Evolutionary conservation across 1,140 invertebrate species (phyloP).

Genomic region (Eufriesea mexicana): DNA sequence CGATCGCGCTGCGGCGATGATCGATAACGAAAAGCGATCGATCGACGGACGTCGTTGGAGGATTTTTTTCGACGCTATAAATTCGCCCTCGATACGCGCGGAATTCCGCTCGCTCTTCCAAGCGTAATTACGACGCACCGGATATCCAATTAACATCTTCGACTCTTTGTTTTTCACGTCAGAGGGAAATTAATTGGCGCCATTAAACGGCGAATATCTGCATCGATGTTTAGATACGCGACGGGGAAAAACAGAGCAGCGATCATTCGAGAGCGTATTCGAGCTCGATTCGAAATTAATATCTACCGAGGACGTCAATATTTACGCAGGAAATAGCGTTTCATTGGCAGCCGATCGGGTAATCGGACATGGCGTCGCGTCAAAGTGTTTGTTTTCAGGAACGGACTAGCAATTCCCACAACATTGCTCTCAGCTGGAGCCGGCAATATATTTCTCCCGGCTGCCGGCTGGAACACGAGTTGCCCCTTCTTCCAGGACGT

Average conservation of each 20-base stretch:
- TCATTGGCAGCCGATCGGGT: neutral
- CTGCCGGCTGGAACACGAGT: neutral
- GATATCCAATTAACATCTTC: conserved; percentile 22
- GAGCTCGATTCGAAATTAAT: neutral
- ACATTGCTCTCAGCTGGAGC: neutral
- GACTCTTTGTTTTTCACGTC: neutral
- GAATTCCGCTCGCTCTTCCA: conserved; percentile 1
- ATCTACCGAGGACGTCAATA: neutral
- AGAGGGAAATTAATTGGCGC: conserved; percentile 12
- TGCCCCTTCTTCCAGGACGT: conserved; percentile 7
- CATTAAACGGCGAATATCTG: neutral
- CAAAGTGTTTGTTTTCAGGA: neutral
- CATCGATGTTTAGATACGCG: neutral
- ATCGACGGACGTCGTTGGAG: neutral
- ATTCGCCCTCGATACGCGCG: neutral
- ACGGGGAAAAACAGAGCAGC: neutral
- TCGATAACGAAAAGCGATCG: neutral
- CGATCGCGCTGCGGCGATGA: neutral
- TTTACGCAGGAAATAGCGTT: neutral
- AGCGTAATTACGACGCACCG: conserved; percentile 6
- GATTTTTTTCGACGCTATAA: neutral
- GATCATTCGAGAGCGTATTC: neutral
- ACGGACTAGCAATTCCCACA: neutral
- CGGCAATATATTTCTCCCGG: neutral
- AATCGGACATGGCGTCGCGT: neutral